These are phyloP conservation scores for Drosophila ficusphila DNA, from an alignment of 1,140 invertebrate genomes.

Conservation along the genomic window DNA sequence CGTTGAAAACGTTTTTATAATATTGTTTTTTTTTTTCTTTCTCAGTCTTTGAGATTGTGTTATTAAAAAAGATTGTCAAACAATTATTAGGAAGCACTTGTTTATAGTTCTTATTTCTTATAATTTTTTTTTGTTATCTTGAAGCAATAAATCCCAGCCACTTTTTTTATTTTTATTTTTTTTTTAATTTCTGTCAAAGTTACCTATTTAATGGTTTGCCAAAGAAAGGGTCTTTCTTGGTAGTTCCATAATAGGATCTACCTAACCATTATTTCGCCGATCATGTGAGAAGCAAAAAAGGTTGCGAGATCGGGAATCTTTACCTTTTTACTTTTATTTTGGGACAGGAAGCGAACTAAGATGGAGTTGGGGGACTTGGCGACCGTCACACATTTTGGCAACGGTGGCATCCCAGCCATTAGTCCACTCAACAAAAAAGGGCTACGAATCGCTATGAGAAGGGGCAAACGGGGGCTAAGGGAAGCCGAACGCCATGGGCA, in stretches of 20 bases:
- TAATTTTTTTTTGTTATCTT: neutral
- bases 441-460: neutral
- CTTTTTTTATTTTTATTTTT: conserved; percentile 16
- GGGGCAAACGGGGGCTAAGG: neutral
- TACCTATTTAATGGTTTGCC: conserved; percentile 22
- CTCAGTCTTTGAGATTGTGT: too few species aligned
- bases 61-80: too few species aligned
- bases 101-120: too few species aligned
- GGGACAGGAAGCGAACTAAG: conserved; percentile 50
- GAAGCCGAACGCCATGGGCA: conserved; percentile 68
- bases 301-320: conserved; percentile 15
- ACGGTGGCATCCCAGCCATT: conserved; percentile 64
- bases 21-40: neutral
- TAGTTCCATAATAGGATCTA: conserved; percentile 40
- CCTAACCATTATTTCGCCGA: conserved; percentile 27
- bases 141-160: neutral
- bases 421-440: neutral
- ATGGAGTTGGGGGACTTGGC: conserved; percentile 54
- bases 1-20: too few species aligned
- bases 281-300: conserved; percentile 38
- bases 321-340: conserved; percentile 5
- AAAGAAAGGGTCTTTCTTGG: conserved; percentile 21
- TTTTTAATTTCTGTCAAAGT: conserved; percentile 31
- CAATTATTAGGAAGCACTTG: too few species aligned
- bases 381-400: conserved; percentile 67